phyloP scores from a whole-genome alignment of 2,888 invertebrate genomes.

The Carcina quercana region DNA sequence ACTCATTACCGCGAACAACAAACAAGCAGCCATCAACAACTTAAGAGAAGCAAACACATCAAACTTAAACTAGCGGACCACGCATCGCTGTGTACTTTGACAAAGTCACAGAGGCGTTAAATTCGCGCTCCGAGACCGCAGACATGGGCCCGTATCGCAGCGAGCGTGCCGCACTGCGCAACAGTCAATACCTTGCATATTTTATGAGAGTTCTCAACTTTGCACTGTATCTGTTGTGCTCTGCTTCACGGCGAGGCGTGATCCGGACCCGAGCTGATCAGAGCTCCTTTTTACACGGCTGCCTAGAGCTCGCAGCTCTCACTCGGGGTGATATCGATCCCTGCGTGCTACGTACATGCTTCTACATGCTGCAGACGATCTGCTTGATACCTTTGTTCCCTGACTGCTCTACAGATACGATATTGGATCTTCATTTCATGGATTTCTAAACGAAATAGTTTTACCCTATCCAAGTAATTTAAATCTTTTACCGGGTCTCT shows the following conservation, averaged over 20 bases:
- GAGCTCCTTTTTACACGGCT: conserved; percentile 3
- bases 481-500: no score
- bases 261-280: conserved; percentile 9
- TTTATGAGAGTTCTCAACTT: conserved; percentile 52
- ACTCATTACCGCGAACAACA: no score
- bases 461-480: no score
- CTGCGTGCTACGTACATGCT: no score
- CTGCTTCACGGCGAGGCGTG: conserved; percentile 12
- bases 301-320: no score
- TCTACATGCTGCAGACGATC: no score
- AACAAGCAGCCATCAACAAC: conserved; percentile 28
- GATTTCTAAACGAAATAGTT: no score
- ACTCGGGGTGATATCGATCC: no score
- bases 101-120: conserved; percentile 42
- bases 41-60: conserved; percentile 30
- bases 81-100: conserved; percentile 54
- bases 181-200: conserved; percentile 65
- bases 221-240: conserved; percentile 9
- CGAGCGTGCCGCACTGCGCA: conserved; percentile 55
- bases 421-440: no score
- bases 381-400: no score
- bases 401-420: no score
- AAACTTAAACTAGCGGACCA: conserved; percentile 38
- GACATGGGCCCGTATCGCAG: conserved; percentile 34
- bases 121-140: conserved; percentile 34